A percentile compares a stretch with the other conserved stretches of the same genome.
Evolutionary conservation across 2,113 vertebrate genomes (phyloP).

Genomic region (Cyanoramphus novaezelandiae): DNA sequence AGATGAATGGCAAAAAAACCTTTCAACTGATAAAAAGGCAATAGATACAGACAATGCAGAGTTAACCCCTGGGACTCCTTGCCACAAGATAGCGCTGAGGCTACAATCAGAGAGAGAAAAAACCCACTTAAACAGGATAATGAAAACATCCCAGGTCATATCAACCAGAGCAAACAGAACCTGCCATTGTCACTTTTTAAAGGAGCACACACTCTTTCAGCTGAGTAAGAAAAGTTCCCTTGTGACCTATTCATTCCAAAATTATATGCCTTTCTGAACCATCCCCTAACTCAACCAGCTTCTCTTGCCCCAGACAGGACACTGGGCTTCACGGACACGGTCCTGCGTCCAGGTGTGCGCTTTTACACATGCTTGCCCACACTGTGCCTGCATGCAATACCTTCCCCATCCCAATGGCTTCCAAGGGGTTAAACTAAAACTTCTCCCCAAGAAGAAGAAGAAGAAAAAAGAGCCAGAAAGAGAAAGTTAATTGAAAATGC

Average conservation of each 20-base stretch:
- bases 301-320: not conserved
- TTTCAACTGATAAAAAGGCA: not conserved
- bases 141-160: not conserved
- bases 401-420: constrained; percentile 32
- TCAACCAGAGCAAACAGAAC: not conserved
- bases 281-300: not conserved
- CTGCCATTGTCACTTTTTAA: constrained; percentile 1
- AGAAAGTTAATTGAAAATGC: constrained; percentile 86
- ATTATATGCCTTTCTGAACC: not conserved
- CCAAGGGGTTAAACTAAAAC: constrained; percentile 80
- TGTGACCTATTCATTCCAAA: not conserved
- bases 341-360: not conserved
- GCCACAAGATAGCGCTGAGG: not conserved
- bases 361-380: not conserved
- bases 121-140: not conserved
- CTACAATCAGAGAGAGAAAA: not conserved
- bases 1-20: not conserved
- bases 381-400: not conserved
- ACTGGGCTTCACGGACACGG: not conserved
- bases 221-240: not conserved
- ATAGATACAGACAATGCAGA: not conserved
- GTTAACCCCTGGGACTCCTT: not conserved
- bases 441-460: constrained; percentile 37
- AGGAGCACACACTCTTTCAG: not conserved
- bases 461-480: constrained; percentile 65